A percentile compares a stretch with the other conserved stretches of the same genome.
Conservation (phyloP, 2,888 invertebrate species). For the Alviniconcha strummeri region DNA sequence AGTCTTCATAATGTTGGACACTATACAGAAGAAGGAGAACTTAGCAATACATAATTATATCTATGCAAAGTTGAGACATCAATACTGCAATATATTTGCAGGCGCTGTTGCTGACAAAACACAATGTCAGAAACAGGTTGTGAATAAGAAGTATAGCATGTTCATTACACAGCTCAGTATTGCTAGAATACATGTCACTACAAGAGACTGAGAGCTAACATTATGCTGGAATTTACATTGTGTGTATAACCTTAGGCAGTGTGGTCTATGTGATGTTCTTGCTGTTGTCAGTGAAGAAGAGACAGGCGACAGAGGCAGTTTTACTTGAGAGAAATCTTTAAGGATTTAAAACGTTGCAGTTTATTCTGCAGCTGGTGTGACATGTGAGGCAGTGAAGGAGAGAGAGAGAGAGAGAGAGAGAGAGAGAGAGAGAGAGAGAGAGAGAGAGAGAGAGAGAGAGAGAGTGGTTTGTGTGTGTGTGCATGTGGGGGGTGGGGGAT, state of each 20-base stretch:
- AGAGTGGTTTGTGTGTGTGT: not conserved
- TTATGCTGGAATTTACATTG: not conserved
- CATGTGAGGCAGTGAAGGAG: slow-evolving; percentile 3
- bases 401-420: slow-evolving; percentile 1
- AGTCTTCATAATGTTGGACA: no score
- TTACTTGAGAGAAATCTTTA: not conserved
- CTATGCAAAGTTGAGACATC: no score
- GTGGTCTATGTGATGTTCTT: not conserved
- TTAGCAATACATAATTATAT: no score
- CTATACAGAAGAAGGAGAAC: no score
- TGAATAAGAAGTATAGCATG: no score
- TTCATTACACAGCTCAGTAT: no score
- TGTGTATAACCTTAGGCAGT: not conserved
- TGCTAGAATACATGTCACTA: no score
- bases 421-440: not conserved
- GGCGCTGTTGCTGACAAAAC: no score
- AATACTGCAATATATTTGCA: no score
- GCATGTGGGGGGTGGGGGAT: no score
- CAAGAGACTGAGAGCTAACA: no score
- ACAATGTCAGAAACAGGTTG: no score
- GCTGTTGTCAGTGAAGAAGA: not conserved
- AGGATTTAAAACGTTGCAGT: not conserved
- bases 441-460: slow-evolving; percentile 13
- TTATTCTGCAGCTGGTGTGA: not conserved
- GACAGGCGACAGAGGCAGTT: slow-evolving; percentile 1